Percentiles rank a stretch among this genome's conserved stretches.
phyloP scores from a whole-genome alignment of 2,797 vertebrate species.

The Acanthurus tractus region DNA sequence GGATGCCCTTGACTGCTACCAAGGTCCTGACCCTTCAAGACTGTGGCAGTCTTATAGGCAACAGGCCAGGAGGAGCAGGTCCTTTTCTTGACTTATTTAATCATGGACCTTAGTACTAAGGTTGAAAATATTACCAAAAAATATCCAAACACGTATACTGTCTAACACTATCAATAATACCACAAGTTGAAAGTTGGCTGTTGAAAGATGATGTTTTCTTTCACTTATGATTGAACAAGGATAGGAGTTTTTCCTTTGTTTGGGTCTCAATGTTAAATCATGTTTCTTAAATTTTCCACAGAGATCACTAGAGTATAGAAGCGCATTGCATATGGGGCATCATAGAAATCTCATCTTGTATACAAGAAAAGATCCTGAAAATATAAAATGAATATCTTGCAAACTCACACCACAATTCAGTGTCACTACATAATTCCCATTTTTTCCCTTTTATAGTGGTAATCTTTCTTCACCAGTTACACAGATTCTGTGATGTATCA shows the following conservation, averaged over 20 bases:
- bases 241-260: neutral
- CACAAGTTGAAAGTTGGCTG: neutral
- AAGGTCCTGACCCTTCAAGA: constrained; percentile 37
- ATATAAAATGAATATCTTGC: too few species aligned
- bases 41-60: constrained; percentile 35
- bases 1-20: constrained; percentile 26
- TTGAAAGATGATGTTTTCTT: neutral
- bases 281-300: too few species aligned
- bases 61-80: constrained; percentile 61
- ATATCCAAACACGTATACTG: too few species aligned
- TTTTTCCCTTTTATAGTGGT: too few species aligned
- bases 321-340: too few species aligned
- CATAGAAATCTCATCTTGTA: too few species aligned
- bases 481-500: too few species aligned
- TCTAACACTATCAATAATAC: neutral
- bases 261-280: neutral
- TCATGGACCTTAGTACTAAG: neutral
- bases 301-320: too few species aligned
- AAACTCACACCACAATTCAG: too few species aligned
- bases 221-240: neutral
- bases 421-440: too few species aligned
- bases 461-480: too few species aligned
- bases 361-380: too few species aligned
- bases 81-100: neutral
- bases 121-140: neutral